Evolutionary conservation across 2,888 invertebrate species (phyloP).

Genomic region (Pocota personata): DNA sequence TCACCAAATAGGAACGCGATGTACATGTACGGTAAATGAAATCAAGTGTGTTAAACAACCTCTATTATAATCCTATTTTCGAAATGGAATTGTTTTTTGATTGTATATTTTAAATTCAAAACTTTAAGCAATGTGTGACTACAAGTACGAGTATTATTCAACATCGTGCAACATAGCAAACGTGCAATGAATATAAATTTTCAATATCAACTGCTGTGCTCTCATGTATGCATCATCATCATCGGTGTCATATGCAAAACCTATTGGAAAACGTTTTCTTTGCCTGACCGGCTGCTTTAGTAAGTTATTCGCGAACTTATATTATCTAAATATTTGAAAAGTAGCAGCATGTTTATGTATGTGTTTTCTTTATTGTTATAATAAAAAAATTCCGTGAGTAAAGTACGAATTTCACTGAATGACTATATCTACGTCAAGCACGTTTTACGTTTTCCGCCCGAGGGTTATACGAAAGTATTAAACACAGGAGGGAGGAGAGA

Average conservation of each 20-base stretch:
- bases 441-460: background rate
- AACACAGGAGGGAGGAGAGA: background rate
- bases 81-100: conserved; percentile 6
- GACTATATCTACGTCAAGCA: background rate
- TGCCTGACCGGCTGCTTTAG: background rate
- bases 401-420: conserved; percentile 3
- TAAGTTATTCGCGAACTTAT: background rate
- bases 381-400: conserved; percentile 1
- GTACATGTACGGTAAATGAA: conserved; percentile 26
- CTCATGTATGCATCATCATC: conserved; percentile 39
- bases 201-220: conserved; percentile 38
- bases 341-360: background rate
- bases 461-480: background rate
- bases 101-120: conserved; percentile 6
- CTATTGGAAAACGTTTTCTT: conserved; percentile 15
- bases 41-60: conserved; percentile 47
- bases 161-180: conserved; percentile 37
- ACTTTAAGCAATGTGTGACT: conserved; percentile 10
- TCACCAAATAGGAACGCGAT: background rate
- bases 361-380: background rate
- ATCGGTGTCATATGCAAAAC: conserved; percentile 10
- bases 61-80: conserved; percentile 39
- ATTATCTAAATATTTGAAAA: background rate
- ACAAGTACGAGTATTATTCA: conserved; percentile 24
- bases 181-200: conserved; percentile 52